Evolutionary conservation across 2,888 invertebrate genomes (phyloP), one percentile per base, ranked within the genome.

Genomic region (Dioctria linearis): DNA sequence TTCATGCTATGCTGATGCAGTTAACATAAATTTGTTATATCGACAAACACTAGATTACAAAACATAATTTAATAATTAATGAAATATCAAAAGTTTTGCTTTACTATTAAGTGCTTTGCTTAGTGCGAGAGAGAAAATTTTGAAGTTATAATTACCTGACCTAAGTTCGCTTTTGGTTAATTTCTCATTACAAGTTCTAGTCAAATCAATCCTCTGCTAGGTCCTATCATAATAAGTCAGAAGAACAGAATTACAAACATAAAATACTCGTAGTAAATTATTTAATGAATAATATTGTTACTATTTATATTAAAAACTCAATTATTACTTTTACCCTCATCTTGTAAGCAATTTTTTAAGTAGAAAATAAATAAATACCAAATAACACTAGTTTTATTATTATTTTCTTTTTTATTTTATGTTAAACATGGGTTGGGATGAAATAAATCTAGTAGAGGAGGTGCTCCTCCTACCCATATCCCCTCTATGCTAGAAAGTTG

Each of bases 261-360:
- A 75, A 75, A 75, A 75, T 75, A 75, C 75, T 75, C 75, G 75
- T 76, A 76, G 76, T 73, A 76, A 76, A 76, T 76, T 76, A 76
- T 76, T 76, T 76, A 76, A 76, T 76, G 46, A 63, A 76, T 76
- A 76, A 76, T 76, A 61, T 76, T 76, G 76, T 76, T 76, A 76
- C 76, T 76, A 76, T 76, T 76, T 76, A 76, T 63, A 76, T 76
- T 75, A 83, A 76, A 66, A 76, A 76, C 76, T 76, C 82, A 83
- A 83, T 83, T 83, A 83, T 76, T 83, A 83, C 82, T 83, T 83
- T 83, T 83, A 83, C 83, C 83, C 83, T 83, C 83, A 83, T 83
- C 83, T 83, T 83, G 83, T 83, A 83, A 83, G 83, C 83, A 83
- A 83, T 83, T 83, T 83, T 83, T 83, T 83, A 83, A 83, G 83